phyloP scores from a whole-genome alignment of 2,797 vertebrate genomes.

The Micropoecilia bifurca region DNA sequence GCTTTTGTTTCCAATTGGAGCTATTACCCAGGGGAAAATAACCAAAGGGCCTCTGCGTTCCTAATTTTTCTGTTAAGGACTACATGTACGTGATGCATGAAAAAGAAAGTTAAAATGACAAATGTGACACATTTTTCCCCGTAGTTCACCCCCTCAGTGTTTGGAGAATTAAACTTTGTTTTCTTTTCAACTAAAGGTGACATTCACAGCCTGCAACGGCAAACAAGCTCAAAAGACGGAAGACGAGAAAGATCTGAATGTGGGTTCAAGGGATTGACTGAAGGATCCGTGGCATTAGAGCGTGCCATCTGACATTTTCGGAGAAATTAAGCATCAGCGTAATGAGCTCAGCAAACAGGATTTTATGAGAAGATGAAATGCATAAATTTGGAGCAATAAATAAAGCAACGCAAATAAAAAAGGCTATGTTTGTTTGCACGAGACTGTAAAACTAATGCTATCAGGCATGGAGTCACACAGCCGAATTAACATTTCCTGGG shows the following conservation, averaged over 20 bases:
- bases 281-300: slow-evolving; percentile 51
- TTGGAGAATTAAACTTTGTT: slow-evolving; percentile 17
- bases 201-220: slow-evolving; percentile 44
- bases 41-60: not conserved
- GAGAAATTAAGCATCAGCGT: slow-evolving; percentile 41
- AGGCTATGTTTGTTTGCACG: slow-evolving; percentile 42
- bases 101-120: slow-evolving; percentile 24
- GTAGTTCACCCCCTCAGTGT: slow-evolving; percentile 21
- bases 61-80: slow-evolving; percentile 17
- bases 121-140: not conserved
- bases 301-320: slow-evolving; percentile 62
- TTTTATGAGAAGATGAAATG: slow-evolving; percentile 49
- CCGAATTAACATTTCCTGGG: not conserved
- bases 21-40: not conserved
- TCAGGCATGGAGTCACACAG: slow-evolving; percentile 21
- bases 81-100: not conserved
- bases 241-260: slow-evolving; percentile 21
- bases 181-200: slow-evolving; percentile 41
- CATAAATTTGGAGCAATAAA: slow-evolving; percentile 19
- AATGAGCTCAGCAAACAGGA: slow-evolving; percentile 55
- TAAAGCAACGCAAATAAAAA: slow-evolving; percentile 41
- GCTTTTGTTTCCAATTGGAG: not conserved
- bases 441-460: slow-evolving; percentile 20
- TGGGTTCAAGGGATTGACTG: slow-evolving; percentile 44
- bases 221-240: slow-evolving; percentile 43